Evolutionary conservation across 2,888 invertebrate genomes (phyloP).

Genomic region (Mylabris sibirica): DNA sequence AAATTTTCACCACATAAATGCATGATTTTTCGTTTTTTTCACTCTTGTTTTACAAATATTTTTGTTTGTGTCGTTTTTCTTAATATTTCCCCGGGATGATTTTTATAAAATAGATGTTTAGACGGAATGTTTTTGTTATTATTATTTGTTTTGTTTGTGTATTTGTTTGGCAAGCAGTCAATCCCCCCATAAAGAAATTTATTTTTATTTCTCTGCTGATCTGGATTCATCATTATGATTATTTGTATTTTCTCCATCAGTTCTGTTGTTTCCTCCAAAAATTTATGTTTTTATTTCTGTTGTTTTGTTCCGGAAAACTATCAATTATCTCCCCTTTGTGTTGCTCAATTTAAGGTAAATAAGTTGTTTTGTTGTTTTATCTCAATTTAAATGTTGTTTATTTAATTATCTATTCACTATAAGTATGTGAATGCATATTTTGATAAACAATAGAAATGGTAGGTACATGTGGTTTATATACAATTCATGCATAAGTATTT

Average conservation of each 20-base stretch:
- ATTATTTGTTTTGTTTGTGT: conserved; percentile 14
- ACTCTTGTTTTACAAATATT: neutral
- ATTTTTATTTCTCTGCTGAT: neutral
- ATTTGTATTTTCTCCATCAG: neutral
- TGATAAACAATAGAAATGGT: neutral
- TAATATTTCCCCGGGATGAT: neutral
- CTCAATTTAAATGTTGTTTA: neutral
- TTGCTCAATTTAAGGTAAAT: neutral
- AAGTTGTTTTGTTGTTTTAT: neutral
- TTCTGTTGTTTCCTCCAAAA: neutral
- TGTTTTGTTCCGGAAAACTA: neutral
- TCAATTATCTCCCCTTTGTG: neutral
- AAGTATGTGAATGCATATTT: neutral
- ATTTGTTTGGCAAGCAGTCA: conserved; percentile 12
- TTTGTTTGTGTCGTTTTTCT: neutral
- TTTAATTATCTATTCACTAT: neutral
- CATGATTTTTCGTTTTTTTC: neutral
- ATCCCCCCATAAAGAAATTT: neutral
- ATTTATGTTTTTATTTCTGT: neutral
- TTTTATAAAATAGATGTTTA: neutral
- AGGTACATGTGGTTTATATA: no score
- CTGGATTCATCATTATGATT: neutral
- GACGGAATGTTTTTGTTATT: neutral
- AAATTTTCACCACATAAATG: neutral
- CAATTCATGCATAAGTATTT: neutral